A percentile compares a stretch with the other conserved stretches of the same genome.
Conservation (phyloP, 2,888 invertebrate genomes). For the Rhingia campestris region DNA sequence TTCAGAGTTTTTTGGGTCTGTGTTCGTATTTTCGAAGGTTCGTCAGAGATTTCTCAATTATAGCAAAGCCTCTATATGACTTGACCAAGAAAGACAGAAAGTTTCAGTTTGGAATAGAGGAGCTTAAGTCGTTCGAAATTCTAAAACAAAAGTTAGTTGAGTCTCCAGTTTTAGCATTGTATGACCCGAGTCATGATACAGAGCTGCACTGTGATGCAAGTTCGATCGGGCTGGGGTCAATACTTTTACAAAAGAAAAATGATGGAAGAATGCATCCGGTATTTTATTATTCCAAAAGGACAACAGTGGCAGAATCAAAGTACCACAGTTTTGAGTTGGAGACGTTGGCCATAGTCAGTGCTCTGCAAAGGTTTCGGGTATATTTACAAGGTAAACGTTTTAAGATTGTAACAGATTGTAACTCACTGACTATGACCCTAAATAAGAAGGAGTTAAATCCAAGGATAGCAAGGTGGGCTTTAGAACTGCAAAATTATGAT, state of each 20-base stretch:
- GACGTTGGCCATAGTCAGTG: conserved; percentile 75
- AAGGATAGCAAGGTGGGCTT: conserved; percentile 78
- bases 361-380: conserved; percentile 67
- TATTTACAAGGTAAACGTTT: conserved; percentile 38
- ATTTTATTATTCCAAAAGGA: conserved; percentile 68
- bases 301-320: conserved; percentile 72
- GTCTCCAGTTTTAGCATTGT: too few species aligned
- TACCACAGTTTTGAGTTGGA: conserved; percentile 78
- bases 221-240: too few species aligned
- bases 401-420: conserved; percentile 31
- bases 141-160: too few species aligned
- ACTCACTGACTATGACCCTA: conserved; percentile 27
- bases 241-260: background rate
- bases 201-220: too few species aligned
- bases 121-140: too few species aligned
- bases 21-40: conserved; percentile 34
- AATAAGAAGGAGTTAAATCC: conserved; percentile 73
- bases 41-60: conserved; percentile 21
- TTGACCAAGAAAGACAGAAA: background rate
- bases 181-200: too few species aligned
- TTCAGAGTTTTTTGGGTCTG: conserved; percentile 4
- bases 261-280: conserved; percentile 41
- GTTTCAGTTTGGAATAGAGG: background rate
- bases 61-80: conserved; percentile 14
- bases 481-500: conserved; percentile 78